Conservation (phyloP, 2,888 invertebrate genomes). For the Pantelozetes paolii region DNA sequence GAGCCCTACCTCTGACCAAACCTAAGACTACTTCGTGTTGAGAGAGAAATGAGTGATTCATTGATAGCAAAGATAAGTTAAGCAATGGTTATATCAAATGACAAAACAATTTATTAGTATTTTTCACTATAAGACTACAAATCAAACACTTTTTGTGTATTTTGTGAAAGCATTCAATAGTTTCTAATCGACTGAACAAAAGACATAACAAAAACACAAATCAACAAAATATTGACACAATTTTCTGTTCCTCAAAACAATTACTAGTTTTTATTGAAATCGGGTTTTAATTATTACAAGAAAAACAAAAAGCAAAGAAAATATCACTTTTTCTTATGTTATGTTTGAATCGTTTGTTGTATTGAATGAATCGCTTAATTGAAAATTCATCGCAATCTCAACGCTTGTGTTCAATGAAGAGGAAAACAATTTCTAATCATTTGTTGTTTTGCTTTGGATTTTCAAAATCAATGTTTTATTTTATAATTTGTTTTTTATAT, state of each 20-base stretch:
- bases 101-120: background rate
- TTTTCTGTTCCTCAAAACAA: constrained; percentile 21
- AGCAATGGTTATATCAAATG: constrained; percentile 6
- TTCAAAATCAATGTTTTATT: background rate
- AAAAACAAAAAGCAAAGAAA: too few species aligned
- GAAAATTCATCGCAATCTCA: background rate
- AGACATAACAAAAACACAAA: too few species aligned
- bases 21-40: constrained; percentile 34
- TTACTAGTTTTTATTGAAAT: background rate
- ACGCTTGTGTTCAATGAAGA: background rate
- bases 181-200: background rate
- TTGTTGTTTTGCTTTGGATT: too few species aligned
- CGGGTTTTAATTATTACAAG: too few species aligned
- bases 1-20: constrained; percentile 35
- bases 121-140: background rate
- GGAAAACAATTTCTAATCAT: too few species aligned
- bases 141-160: constrained; percentile 3
- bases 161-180: constrained; percentile 2
- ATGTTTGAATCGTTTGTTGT: constrained; percentile 13
- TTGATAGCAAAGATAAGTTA: constrained; percentile 30
- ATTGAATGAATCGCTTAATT: background rate
- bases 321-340: constrained; percentile 17
- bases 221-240: background rate
- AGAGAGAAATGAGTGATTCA: constrained; percentile 22
- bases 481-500: background rate